These are phyloP conservation scores for Spongilla lacustris DNA, from an alignment of 37 sponge, comb jelly and placozoan species.

Conservation along the genomic window DNA sequence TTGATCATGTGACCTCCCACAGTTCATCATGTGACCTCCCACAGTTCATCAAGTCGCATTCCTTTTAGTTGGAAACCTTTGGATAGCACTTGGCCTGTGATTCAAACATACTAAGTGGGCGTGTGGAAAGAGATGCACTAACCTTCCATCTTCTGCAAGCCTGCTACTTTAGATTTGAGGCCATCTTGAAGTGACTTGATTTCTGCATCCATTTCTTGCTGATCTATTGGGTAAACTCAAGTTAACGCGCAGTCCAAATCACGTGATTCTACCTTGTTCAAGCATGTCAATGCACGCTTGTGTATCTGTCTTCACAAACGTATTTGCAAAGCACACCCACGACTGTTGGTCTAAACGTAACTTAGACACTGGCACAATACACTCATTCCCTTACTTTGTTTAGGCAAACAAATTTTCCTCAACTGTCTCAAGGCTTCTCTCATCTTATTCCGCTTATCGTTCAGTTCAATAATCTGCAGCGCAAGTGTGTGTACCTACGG, in stretches of 20 bases:
- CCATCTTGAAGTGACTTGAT: constrained; percentile 55
- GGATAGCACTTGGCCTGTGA: constrained; percentile 48
- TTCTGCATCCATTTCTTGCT: constrained; percentile 47
- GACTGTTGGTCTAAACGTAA: constrained; percentile 8
- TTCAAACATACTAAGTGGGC: background rate
- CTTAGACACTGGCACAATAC: background rate
- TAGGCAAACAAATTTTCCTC: constrained; percentile 4
- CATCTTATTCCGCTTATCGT: constrained; percentile 70
- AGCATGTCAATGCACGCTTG: constrained; percentile 42
- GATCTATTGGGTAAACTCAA: constrained; percentile 34
- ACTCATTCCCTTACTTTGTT: background rate
- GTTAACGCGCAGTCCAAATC: background rate
- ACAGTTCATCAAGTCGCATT: constrained; percentile 50
- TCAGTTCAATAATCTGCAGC: constrained; percentile 73
- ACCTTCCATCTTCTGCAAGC: constrained; percentile 86
- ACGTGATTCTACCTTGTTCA: constrained; percentile 52
- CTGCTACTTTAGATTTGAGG: constrained; percentile 74
- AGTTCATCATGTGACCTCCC: constrained; percentile 42
- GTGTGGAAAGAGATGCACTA: background rate
- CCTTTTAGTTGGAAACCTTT: constrained; percentile 82
- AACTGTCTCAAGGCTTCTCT: constrained; percentile 80
- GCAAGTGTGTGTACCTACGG: background rate
- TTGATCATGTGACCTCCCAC: constrained; percentile 10
- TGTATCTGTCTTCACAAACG: constrained; percentile 75
- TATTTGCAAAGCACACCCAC: constrained; percentile 85